Evolutionary conservation across 2,113 vertebrate species (phyloP).

Genomic region (Oreochromis spilurus): DNA sequence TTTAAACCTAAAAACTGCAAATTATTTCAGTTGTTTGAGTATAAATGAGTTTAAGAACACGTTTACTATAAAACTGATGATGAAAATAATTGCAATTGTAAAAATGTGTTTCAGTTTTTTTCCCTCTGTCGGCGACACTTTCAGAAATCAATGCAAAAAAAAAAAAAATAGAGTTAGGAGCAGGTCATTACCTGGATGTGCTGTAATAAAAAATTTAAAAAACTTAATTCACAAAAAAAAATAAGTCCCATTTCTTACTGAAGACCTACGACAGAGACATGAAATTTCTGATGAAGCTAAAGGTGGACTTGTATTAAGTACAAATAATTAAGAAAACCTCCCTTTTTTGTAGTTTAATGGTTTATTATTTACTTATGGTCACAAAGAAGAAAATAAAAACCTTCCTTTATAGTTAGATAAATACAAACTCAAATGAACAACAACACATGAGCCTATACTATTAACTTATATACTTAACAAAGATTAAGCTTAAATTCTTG

Average conservation of each 20-base stretch:
- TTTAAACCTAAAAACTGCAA: background rate
- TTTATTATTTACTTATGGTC: accelerated
- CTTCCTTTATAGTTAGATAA: background rate
- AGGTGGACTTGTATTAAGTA: background rate
- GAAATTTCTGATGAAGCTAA: background rate
- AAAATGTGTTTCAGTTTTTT: accelerated
- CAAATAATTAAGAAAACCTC: background rate
- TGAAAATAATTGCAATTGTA: background rate
- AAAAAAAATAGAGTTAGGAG: accelerated
- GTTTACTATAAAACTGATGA: accelerated
- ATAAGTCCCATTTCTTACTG: background rate
- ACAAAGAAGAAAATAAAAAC: background rate
- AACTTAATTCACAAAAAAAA: background rate
- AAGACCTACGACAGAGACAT: accelerated
- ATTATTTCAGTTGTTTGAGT: background rate
- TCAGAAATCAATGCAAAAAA: accelerated
- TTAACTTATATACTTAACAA: background rate
- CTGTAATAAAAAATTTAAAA: too few species aligned
- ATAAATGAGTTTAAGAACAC: background rate
- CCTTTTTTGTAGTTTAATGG: background rate
- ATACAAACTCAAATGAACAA: background rate
- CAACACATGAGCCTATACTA: accelerated
- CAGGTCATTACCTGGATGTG: background rate
- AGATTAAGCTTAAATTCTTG: background rate
- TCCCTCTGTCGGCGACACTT: background rate